Evolutionary conservation across 2,888 invertebrate species (phyloP).

Genomic region (Drosophila koepferae): DNA sequence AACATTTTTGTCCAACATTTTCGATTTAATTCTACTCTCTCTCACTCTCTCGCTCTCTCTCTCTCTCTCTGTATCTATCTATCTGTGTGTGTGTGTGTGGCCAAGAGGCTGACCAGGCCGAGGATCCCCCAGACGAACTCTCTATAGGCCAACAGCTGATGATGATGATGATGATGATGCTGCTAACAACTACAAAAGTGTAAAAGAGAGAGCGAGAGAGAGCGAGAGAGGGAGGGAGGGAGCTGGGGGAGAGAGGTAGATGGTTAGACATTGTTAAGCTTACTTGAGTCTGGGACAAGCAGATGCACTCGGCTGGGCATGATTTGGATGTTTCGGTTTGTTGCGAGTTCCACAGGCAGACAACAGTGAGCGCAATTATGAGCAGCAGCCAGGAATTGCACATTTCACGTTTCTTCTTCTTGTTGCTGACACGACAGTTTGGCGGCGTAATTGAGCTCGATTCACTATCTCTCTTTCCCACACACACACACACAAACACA

Average conservation of each 20-base stretch:
- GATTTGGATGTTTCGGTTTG: conserved; percentile 86
- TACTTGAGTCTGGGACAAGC: conserved; percentile 94
- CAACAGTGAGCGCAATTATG: conserved; percentile 85
- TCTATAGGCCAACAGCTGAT: conserved; percentile 19
- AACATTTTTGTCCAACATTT: conserved; percentile 72
- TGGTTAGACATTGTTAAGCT: conserved; percentile 75
- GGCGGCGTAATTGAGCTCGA: conserved; percentile 79
- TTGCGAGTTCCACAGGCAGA: conserved; percentile 85
- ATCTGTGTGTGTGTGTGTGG: conserved; percentile 3
- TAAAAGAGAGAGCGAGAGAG: background rate
- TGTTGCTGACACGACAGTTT: conserved; percentile 80
- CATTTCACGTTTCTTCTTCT: conserved; percentile 83
- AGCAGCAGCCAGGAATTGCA: conserved; percentile 85
- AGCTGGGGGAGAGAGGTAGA: background rate
- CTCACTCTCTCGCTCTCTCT: background rate
- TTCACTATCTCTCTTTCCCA: conserved; percentile 52
- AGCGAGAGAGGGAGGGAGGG: background rate
- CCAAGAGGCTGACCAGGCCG: conserved; percentile 38
- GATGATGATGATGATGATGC: conserved; percentile 11
- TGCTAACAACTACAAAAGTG: conserved; percentile 39
- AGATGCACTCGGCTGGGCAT: conserved; percentile 93
- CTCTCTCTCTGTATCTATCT: background rate
- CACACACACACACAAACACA: conserved; percentile 1
- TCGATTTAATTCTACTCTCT: conserved; percentile 65
- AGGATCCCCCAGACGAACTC: conserved; percentile 55